Percentiles rank a stretch among this genome's conserved stretches.
These are phyloP conservation scores for Pogonocherus hispidulus DNA, from an alignment of 2,888 invertebrate species.

Conservation along the genomic window DNA sequence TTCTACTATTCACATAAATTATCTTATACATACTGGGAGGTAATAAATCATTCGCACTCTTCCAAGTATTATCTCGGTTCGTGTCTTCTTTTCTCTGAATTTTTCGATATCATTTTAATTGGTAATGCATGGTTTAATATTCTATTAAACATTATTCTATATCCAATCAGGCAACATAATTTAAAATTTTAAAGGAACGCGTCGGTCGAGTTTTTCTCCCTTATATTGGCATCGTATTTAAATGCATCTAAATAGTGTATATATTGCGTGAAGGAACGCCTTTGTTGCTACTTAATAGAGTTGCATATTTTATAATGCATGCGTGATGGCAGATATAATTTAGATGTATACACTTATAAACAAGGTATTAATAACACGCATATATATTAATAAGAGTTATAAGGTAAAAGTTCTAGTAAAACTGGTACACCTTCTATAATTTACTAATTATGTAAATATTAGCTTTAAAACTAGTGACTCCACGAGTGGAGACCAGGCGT, in stretches of 20 bases:
- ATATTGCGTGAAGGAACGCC: constrained; percentile 37
- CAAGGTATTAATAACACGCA: neutral
- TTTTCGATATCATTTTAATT: constrained; percentile 14
- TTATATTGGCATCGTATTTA: constrained; percentile 35
- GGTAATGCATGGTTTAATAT: constrained; percentile 4
- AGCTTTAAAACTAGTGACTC: too few relatives aligned
- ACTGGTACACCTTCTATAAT: too few relatives aligned
- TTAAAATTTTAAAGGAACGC: constrained; percentile 28
- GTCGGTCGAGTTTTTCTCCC: constrained; percentile 15
- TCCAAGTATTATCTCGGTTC: constrained; percentile 3
- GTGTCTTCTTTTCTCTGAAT: neutral
- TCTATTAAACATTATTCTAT: constrained; percentile 14
- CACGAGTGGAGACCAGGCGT: too few relatives aligned
- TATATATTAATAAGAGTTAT: too few relatives aligned
- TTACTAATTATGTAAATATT: too few relatives aligned
- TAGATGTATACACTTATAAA: neutral
- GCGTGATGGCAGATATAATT: neutral
- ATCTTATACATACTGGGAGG: neutral
- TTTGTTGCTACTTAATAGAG: constrained; percentile 37
- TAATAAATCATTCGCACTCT: neutral
- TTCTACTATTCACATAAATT: neutral
- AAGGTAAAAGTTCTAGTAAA: neutral
- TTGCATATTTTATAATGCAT: constrained; percentile 26
- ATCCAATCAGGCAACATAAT: constrained; percentile 10
- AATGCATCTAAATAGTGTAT: constrained; percentile 36